Evolutionary conservation across 2,797 vertebrate genomes (phyloP).

Genomic region (Microcaecilia unicolor): DNA sequence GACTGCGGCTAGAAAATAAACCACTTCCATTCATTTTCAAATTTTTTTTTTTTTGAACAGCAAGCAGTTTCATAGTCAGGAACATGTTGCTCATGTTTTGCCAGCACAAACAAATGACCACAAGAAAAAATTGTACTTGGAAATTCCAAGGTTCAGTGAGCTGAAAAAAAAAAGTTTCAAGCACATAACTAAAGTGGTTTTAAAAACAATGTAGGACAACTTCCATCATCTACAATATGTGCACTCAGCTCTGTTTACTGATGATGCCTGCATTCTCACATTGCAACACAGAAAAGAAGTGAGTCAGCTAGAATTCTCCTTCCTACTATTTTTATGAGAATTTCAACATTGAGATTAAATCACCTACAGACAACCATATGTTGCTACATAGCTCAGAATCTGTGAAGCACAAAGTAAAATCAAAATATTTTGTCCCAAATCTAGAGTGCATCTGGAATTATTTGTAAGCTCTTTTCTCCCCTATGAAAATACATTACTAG

Average conservation of each 20-base stretch:
- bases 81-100: neutral
- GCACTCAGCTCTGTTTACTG: slow-evolving; percentile 3
- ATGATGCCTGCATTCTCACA: slow-evolving; percentile 6
- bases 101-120: slow-evolving; percentile 21
- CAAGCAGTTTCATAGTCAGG: slow-evolving; percentile 1
- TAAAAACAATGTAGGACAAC: no score
- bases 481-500: no score
- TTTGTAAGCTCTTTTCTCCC: no score
- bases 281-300: neutral
- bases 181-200: slow-evolving; percentile 1
- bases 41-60: no score
- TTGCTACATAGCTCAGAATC: no score
- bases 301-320: neutral
- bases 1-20: no score
- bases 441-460: no score
- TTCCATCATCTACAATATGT: slow-evolving; percentile 13
- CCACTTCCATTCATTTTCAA: neutral
- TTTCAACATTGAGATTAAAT: neutral
- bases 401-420: no score
- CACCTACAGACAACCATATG: no score
- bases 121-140: slow-evolving; percentile 9
- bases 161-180: slow-evolving; percentile 5
- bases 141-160: slow-evolving; percentile 1
- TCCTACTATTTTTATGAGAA: slow-evolving; percentile 6
- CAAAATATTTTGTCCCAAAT: no score